Percentiles rank a stretch among this genome's conserved stretches.
These are phyloP conservation scores for Clusia tigrina DNA, from an alignment of 2,888 invertebrate species.

Conservation along the genomic window DNA sequence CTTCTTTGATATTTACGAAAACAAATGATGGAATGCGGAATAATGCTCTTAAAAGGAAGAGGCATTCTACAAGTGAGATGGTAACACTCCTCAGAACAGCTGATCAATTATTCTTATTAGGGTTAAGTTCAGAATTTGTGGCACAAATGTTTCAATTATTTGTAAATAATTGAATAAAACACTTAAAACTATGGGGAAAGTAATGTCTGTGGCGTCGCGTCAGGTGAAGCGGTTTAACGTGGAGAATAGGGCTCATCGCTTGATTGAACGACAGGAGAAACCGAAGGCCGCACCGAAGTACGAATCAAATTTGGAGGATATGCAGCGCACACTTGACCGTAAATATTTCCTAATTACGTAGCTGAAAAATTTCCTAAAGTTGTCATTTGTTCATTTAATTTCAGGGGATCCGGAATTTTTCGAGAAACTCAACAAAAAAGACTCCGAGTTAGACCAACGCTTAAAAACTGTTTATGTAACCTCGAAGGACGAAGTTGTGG, in stretches of 20 bases:
- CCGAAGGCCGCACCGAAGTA: constrained; percentile 74
- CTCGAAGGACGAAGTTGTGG: constrained; percentile 69
- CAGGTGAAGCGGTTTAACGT: constrained; percentile 76
- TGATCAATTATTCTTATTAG: too few relatives aligned
- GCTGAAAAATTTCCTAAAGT: neutral
- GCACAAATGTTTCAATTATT: constrained; percentile 19
- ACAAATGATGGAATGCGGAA: too few relatives aligned
- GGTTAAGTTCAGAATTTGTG: too few relatives aligned
- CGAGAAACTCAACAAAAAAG: constrained; percentile 71
- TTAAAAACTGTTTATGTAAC: constrained; percentile 79
- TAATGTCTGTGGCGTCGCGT: constrained; percentile 69
- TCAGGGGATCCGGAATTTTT: constrained; percentile 70
- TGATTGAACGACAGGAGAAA: constrained; percentile 74
- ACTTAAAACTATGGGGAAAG: constrained; percentile 71
- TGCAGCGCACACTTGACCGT: constrained; percentile 71
- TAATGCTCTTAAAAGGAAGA: too few relatives aligned
- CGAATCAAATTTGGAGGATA: constrained; percentile 70
- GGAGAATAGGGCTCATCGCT: constrained; percentile 77
- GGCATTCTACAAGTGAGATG: too few relatives aligned
- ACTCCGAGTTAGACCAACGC: constrained; percentile 70
- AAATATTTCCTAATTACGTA: constrained; percentile 16
- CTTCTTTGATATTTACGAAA: too few relatives aligned
- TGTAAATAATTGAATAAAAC: constrained; percentile 28
- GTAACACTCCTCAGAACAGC: too few relatives aligned
- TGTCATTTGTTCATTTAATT: neutral